Base-by-base conservation (phyloP, 1,140 invertebrate species). In the Pygmarrhopalites habei region DNA sequence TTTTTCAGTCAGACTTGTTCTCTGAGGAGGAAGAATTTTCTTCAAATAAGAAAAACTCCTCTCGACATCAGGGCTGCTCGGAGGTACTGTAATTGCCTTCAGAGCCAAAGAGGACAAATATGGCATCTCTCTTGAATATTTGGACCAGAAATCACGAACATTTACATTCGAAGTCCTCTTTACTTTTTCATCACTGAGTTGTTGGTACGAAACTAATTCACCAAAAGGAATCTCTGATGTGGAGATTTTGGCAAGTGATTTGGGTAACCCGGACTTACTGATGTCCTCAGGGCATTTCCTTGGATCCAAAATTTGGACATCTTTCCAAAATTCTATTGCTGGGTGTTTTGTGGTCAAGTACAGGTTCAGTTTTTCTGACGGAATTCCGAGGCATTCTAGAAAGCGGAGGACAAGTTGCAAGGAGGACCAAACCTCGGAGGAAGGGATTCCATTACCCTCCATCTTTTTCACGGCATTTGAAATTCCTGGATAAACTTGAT, bases 311-410 rank as follows among this genome's bases (percentile, higher is more conserved):
- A 1, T 1, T 32, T 51, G 1, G 1, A 35, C 59, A 12, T 49
- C 59, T 35, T 60, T 60, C 59, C 59, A 60, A 51, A 60, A 60
- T 25, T 49, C 1, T 30, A 30, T 32, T 10, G 44, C 46, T 2
- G 59, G 46, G 19, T 60, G 46, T 26, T 60, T 26, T 32, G 21
- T 1, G 23, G 19, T 19, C 19, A 51, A 23, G 25, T 51, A 49
- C 2, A 49, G 25, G 28, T 51, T 26, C 25, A 60, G 46, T 30
- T 49, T 46, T 32, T 32, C 1, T 7, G 47, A 60, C n/a, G 29
- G n/a, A 21, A 17, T 30, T 4, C 30, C 44, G 12, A 60, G 23
- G 12, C 17, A 29, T 5, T 35, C n/a, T 14, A 60, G 3, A n/a
- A 32, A 43, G 12, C 26, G 21, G 32, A 15, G 12, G 17, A 57